Percentiles rank a stretch among this genome's conserved stretches.
Evolutionary conservation across 2,113 vertebrate genomes (phyloP).

Genomic region (Phylloscopus trochilus): DNA sequence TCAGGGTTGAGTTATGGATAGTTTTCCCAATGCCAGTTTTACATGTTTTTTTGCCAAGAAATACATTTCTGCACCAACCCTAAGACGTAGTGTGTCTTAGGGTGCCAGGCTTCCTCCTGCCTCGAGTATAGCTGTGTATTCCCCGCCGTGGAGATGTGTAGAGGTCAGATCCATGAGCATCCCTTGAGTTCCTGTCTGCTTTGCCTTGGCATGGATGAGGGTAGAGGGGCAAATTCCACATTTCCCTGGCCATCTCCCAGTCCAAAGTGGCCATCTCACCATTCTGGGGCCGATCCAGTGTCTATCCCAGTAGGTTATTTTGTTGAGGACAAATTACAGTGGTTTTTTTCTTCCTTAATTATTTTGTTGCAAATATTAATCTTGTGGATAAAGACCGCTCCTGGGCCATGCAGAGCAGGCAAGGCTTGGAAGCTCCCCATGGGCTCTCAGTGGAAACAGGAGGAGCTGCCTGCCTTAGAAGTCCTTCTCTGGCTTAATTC

Average conservation of each 20-base stretch:
- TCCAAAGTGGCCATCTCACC: background rate
- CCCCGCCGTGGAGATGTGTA: background rate
- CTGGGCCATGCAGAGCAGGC: background rate
- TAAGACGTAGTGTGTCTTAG: no score
- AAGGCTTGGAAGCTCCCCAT: fast-evolving
- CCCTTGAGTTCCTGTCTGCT: fast-evolving
- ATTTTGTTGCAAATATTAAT: background rate
- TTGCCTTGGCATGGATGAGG: background rate
- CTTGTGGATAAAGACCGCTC: background rate
- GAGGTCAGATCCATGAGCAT: background rate
- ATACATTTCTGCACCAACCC: background rate
- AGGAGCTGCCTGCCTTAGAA: background rate
- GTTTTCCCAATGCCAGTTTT: background rate
- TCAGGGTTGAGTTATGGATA: background rate
- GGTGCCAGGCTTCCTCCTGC: background rate
- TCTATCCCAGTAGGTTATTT: background rate
- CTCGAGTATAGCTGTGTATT: fast-evolving
- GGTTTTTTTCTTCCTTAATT: background rate
- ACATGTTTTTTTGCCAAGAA: background rate
- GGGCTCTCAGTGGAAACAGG: background rate
- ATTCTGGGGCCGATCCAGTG: background rate
- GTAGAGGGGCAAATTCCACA: background rate
- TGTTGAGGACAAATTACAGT: background rate
- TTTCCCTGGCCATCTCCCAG: background rate
- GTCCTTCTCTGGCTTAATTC: background rate